These are phyloP conservation scores for Ooceraea biroi DNA, from an alignment of 1,140 invertebrate genomes.

Conservation along the genomic window DNA sequence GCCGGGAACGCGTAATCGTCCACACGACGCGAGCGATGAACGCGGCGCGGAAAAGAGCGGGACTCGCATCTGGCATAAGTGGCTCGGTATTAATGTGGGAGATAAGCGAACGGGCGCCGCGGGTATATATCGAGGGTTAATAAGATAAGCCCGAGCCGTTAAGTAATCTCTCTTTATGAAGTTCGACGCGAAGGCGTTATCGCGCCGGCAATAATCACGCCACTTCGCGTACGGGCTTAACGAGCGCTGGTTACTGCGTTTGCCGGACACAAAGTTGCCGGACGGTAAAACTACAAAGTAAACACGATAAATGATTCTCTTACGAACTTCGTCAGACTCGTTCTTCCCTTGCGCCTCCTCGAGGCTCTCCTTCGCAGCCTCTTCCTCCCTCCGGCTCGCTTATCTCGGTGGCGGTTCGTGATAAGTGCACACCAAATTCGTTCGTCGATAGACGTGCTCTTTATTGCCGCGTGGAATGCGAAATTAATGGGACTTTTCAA, in stretches of 20 bases:
- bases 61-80: conserved; percentile 42
- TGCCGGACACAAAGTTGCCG: not conserved
- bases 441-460: conserved; percentile 44
- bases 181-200: conserved; percentile 57
- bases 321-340: conserved; percentile 4
- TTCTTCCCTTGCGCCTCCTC: not conserved
- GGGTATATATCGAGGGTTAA: conserved; percentile 50
- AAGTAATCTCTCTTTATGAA: conserved; percentile 68
- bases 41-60: conserved; percentile 4
- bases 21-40: not conserved
- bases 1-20: conserved; percentile 61
- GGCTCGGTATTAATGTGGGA: conserved; percentile 49
- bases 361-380: not conserved
- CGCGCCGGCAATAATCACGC: conserved; percentile 38
- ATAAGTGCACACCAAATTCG: conserved; percentile 24
- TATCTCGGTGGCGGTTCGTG: conserved; percentile 36
- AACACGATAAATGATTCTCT: conserved; percentile 63
- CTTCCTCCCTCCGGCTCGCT: not conserved
- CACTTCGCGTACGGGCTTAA: conserved; percentile 33
- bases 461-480: conserved; percentile 54
- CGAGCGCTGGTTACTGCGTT: conserved; percentile 31
- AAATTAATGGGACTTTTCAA: conserved; percentile 69
- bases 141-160: conserved; percentile 62
- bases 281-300: conserved; percentile 51
- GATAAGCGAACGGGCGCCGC: conserved; percentile 66